A percentile compares a stretch with the other conserved stretches of the same genome.
Conservation (phyloP, 1,140 invertebrate genomes). For the Drosophila ficusphila region DNA sequence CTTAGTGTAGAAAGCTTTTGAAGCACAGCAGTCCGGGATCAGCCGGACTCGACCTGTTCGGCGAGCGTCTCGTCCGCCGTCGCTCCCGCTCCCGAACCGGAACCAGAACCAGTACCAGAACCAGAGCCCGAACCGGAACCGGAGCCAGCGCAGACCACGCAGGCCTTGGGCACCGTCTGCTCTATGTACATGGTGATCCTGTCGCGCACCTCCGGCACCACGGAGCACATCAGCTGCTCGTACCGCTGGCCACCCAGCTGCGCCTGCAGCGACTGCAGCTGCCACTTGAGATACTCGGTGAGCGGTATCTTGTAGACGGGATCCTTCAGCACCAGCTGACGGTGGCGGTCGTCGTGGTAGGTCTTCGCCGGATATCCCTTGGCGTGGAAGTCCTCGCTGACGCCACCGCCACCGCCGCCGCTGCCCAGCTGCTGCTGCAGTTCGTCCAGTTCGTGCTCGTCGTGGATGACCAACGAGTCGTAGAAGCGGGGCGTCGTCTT, state of each 20-base stretch:
- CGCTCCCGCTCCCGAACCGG: constrained; percentile 16
- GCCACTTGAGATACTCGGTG: constrained; percentile 88
- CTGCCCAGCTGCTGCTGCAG: constrained; percentile 49
- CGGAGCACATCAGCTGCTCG: constrained; percentile 88
- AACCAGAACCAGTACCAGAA: no score
- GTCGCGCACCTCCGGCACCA: constrained; percentile 88
- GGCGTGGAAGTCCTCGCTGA: constrained; percentile 65
- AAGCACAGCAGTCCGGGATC: constrained; percentile 69
- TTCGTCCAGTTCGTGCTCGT: constrained; percentile 76
- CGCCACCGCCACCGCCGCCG: constrained; percentile 1
- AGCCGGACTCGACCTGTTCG: constrained; percentile 49
- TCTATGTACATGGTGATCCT: constrained; percentile 85
- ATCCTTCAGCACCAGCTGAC: constrained; percentile 87
- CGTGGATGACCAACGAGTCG: constrained; percentile 77
- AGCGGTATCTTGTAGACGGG: constrained; percentile 89
- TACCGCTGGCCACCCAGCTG: constrained; percentile 89
- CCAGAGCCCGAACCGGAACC: constrained; percentile 13
- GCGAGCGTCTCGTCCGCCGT: constrained; percentile 21
- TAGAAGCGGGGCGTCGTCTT: constrained; percentile 62
- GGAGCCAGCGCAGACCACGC: constrained; percentile 57
- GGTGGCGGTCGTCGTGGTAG: constrained; percentile 85
- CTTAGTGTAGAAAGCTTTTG: constrained; percentile 74
- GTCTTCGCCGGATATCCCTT: constrained; percentile 80
- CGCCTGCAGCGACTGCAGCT: constrained; percentile 86
- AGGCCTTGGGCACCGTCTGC: constrained; percentile 72